Base-by-base conservation (phyloP, 2,113 vertebrate genomes). In the Trematomus loennbergii region DNA sequence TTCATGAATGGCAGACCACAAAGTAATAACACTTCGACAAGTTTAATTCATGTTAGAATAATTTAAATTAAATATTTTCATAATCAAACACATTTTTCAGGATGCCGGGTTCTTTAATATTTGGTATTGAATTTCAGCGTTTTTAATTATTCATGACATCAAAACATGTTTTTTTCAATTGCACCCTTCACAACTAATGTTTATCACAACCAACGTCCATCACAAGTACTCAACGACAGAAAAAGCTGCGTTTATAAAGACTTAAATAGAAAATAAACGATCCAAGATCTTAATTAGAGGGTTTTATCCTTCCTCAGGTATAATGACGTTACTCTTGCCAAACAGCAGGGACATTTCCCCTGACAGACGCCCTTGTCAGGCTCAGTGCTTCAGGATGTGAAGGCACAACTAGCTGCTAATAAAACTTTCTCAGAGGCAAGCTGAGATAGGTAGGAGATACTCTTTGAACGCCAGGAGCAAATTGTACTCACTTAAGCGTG, bases 401-500 rank as follows among this genome's bases (percentile, higher is more conserved):
- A 48, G 36, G 10, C 36, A 45, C 40, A 49, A 59, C 50, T 16
- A 9, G 63, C 58, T 59, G 29, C 72, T 74, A 59, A 71, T 77
- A 43, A 29, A 22, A 62, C 53, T 22, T 59, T 60, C 43, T 62
- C 52, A 74, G 57, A 62, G 48, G 61, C 13, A 17, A 54, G n/a
- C 12, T 3, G 16, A 72, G 69, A 66, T 2, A 40, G 20, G 60
- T 40, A 40, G 62, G 59, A 71, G 48, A 53, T 20, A 25, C 57
- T 62, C 45, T 18, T 73, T 63, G n/a, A 65, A 66, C 8, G 57
- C 73, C 78, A 3, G 57, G 33, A 54, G 86, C 64, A 67, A 71
- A 25, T 22, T 69, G 43, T 25, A 74, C 52, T 80, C 75, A 79
- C 68, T 77, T 84, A 69, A 61, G 36, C 58, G 16, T 53, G 74